Evolutionary conservation across 2,888 invertebrate genomes (phyloP).

Genomic region (Parnassius glacialis): DNA sequence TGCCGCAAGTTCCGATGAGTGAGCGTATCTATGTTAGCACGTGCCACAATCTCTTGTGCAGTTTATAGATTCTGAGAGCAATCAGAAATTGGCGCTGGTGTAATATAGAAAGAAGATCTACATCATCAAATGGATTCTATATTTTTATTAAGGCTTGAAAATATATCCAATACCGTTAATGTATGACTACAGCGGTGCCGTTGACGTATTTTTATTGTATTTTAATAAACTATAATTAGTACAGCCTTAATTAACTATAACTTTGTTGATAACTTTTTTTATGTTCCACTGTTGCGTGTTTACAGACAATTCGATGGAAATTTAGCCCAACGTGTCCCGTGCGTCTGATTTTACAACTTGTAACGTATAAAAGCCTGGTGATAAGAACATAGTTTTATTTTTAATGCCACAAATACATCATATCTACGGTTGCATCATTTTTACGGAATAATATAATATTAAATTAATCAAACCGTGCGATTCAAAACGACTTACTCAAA

Average conservation of each 20-base stretch:
- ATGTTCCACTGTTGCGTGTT: constrained; percentile 63
- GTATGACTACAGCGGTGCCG: constrained; percentile 44
- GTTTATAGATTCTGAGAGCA: no score
- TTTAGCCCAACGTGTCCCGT: constrained; percentile 40
- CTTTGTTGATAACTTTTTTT: constrained; percentile 67
- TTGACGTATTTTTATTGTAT: constrained; percentile 44
- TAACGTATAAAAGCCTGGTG: constrained; percentile 33
- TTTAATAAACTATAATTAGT: constrained; percentile 63
- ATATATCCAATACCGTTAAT: constrained; percentile 36
- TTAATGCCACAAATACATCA: constrained; percentile 4
- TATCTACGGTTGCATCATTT: constrained; percentile 7
- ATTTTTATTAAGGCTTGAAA: no score
- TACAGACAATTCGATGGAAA: constrained; percentile 52
- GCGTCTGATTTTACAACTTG: constrained; percentile 21
- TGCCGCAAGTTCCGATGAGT: no score
- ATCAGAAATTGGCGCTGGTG: no score
- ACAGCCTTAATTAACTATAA: constrained; percentile 62
- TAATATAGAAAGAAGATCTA: no score
- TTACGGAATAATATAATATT: not conserved
- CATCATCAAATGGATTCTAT: no score
- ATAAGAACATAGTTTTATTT: constrained; percentile 24
- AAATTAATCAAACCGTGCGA: not conserved
- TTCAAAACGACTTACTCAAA: no score
- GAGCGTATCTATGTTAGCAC: no score
- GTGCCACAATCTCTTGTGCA: no score